Evolutionary conservation across 2,888 invertebrate species (phyloP).

Genomic region (Lobophora halterata): DNA sequence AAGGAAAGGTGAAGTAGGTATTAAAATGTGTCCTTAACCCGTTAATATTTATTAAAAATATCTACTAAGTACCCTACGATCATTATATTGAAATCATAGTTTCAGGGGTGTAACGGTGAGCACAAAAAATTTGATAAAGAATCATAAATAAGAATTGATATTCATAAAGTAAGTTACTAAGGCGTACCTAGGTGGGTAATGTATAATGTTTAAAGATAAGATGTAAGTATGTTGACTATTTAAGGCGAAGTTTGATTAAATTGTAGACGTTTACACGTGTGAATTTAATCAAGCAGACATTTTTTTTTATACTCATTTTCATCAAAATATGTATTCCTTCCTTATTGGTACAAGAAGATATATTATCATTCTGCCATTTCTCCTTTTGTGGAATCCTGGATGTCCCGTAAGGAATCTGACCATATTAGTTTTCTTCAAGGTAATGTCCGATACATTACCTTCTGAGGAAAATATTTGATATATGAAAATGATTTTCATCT

Average conservation of each 20-base stretch:
- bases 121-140: no score
- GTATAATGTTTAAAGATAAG: not conserved
- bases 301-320: slow-evolving; percentile 14
- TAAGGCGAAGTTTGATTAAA: slow-evolving; percentile 11
- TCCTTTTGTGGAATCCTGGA: slow-evolving; percentile 2
- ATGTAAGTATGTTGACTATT: not conserved
- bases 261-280: slow-evolving; percentile 7
- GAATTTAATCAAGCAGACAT: slow-evolving; percentile 13
- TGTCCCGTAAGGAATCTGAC: slow-evolving; percentile 2
- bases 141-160: no score
- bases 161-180: no score
- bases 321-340: slow-evolving; percentile 19
- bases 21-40: no score
- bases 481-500: slow-evolving; percentile 2
- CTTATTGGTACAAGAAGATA: slow-evolving; percentile 3
- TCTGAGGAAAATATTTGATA: not conserved
- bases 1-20: no score
- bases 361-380: slow-evolving; percentile 10
- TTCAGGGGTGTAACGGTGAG: no score
- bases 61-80: no score
- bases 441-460: no score
- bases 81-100: no score
- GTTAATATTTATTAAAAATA: no score
- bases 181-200: no score
- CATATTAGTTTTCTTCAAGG: slow-evolving; percentile 8